A percentile compares a stretch with the other conserved stretches of the same genome.
These are phyloP conservation scores for Reinhardtius hippoglossoides DNA, from an alignment of 2,113 vertebrate genomes.

Conservation along the genomic window DNA sequence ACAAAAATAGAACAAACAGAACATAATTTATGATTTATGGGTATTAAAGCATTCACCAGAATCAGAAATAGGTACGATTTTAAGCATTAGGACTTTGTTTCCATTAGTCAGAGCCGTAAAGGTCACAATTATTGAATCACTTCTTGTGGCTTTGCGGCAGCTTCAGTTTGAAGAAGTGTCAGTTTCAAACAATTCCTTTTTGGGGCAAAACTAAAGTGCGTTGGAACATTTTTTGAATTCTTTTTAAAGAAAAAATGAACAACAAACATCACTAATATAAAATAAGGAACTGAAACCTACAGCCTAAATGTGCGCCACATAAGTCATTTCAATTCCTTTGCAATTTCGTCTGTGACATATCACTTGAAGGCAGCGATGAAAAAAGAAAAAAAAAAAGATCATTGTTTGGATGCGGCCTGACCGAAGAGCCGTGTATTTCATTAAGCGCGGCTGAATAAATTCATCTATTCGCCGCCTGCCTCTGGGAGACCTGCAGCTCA, in stretches of 20 bases:
- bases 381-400: conserved; percentile 2
- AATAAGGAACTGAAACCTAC: conserved; percentile 1
- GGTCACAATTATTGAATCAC: neutral
- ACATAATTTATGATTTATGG: neutral
- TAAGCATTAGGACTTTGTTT: too few relatives aligned
- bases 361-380: conserved; percentile 20
- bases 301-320: neutral
- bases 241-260: too few relatives aligned
- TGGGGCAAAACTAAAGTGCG: neutral
- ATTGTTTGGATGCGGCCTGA: conserved; percentile 32
- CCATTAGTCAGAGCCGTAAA: too few relatives aligned
- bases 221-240: neutral
- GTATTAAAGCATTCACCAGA: too few relatives aligned
- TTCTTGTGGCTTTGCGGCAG: conserved; percentile 2
- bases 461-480: conserved; percentile 48
- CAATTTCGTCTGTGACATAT: conserved; percentile 8
- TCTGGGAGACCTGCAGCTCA: conserved; percentile 57
- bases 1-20: neutral
- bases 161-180: neutral
- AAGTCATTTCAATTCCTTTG: neutral
- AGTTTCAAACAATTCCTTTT: conserved; percentile 37
- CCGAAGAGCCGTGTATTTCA: conserved; percentile 46
- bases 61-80: too few relatives aligned
- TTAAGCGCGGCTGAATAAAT: conserved; percentile 60
- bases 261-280: neutral